A percentile compares a stretch with the other conserved stretches of the same genome.
phyloP scores from a whole-genome alignment of 2,797 vertebrate species.

The Acrossocheilus wenchowensis region DNA sequence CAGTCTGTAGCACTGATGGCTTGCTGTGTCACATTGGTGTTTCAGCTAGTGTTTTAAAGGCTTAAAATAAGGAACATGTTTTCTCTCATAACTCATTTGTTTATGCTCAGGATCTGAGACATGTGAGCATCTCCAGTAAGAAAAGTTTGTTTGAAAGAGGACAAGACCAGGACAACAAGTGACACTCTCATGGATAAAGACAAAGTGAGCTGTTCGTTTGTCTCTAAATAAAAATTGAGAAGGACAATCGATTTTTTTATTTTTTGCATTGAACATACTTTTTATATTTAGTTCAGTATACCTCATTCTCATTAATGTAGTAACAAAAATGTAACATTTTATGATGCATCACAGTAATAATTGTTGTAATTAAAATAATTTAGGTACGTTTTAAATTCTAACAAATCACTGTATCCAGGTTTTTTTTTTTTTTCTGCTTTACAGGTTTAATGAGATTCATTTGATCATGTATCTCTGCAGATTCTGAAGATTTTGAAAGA shows the following conservation, averaged over 20 bases:
- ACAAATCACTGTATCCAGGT: neutral
- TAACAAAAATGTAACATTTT: neutral
- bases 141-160: conserved; percentile 76
- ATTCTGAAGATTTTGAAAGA: conserved; percentile 11
- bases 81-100: neutral
- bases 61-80: neutral
- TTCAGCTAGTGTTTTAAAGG: neutral
- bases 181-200: conserved; percentile 18
- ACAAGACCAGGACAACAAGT: conserved; percentile 48
- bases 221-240: neutral
- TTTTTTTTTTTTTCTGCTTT: neutral
- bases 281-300: neutral
- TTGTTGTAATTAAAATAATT: neutral
- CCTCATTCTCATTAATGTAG: neutral
- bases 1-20: neutral
- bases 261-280: neutral
- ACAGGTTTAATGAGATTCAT: neutral
- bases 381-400: neutral
- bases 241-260: no score
- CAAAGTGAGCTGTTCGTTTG: conserved; percentile 35
- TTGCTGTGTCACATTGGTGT: neutral
- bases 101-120: conserved; percentile 72
- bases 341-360: neutral
- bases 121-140: conserved; percentile 77
- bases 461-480: neutral